Conservation (phyloP, 2,113 vertebrate genomes). For the Haemorhous mexicanus region DNA sequence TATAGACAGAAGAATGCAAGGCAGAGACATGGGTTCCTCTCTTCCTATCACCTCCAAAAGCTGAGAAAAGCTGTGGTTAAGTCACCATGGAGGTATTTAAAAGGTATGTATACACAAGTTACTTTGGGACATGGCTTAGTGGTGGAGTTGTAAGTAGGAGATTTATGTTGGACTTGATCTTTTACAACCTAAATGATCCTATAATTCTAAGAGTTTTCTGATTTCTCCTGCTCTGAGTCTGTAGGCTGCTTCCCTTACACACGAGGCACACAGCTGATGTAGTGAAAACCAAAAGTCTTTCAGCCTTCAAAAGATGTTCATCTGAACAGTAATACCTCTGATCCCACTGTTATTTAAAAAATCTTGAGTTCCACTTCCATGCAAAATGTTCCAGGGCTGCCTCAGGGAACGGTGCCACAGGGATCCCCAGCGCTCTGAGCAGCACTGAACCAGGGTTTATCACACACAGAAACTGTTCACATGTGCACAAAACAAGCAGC, state of each 20-base stretch:
- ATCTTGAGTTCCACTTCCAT: not conserved
- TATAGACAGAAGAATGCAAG: not conserved
- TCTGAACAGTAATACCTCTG: not conserved
- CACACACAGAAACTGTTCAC: not conserved
- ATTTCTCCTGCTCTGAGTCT: not conserved
- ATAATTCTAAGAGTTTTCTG: not conserved
- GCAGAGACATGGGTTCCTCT: not conserved
- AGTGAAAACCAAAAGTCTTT: not conserved
- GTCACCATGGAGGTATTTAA: not conserved
- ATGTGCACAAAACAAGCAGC: rapidly evolving
- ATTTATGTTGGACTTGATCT: not conserved
- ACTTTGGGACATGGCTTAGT: not conserved
- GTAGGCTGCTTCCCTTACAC: not conserved
- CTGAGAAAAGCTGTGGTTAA: not conserved
- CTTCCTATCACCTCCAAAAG: not conserved
- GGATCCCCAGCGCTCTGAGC: not conserved
- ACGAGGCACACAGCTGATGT: not conserved
- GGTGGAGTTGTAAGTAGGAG: not conserved
- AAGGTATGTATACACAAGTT: not conserved
- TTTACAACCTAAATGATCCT: not conserved
- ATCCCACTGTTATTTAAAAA: not conserved
- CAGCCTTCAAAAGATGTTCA: not conserved
- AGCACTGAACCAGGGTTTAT: not conserved
- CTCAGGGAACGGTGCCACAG: not conserved
- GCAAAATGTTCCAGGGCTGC: not conserved